phyloP scores from a whole-genome alignment of 2,888 invertebrate species.

The Habroteleia sp. region DNA sequence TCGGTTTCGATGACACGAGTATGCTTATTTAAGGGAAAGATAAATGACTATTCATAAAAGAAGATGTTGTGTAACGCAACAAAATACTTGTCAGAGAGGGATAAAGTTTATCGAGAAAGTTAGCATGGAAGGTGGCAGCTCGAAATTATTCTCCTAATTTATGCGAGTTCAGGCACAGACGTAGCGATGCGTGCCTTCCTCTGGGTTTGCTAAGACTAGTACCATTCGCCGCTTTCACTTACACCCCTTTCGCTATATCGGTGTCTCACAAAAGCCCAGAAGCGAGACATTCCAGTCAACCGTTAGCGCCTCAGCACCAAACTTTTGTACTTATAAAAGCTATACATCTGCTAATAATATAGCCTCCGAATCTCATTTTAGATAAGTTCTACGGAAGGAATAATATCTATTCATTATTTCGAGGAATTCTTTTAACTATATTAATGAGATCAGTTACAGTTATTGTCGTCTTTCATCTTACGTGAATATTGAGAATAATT shows the following conservation, averaged over 20 bases:
- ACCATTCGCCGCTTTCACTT: slow-evolving; percentile 49
- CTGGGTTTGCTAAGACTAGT: slow-evolving; percentile 59
- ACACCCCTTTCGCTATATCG: slow-evolving; percentile 48
- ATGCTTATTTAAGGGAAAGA: slow-evolving; percentile 38
- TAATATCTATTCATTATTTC: slow-evolving; percentile 46
- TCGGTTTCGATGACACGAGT: background rate
- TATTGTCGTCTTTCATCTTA: background rate
- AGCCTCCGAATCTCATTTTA: slow-evolving; percentile 47
- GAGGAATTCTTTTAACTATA: slow-evolving; percentile 1
- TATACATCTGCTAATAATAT: slow-evolving; percentile 56
- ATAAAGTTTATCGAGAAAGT: slow-evolving; percentile 61
- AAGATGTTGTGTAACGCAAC: slow-evolving; percentile 50
- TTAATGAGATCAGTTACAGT: background rate
- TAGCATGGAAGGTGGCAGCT: slow-evolving; percentile 41
- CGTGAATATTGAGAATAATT: too few species aligned
- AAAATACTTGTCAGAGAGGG: slow-evolving; percentile 43
- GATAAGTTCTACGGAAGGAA: slow-evolving; percentile 47
- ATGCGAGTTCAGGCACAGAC: slow-evolving; percentile 61
- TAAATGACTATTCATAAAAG: slow-evolving; percentile 40
- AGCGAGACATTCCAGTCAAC: slow-evolving; percentile 59
- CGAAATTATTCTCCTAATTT: slow-evolving; percentile 62
- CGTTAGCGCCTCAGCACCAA: slow-evolving; percentile 59
- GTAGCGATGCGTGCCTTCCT: slow-evolving; percentile 59
- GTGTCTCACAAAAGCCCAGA: slow-evolving; percentile 56
- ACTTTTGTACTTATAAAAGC: slow-evolving; percentile 61